phyloP scores from a whole-genome alignment of 1,140 invertebrate genomes.

The Lasioglossum baleicum region DNA sequence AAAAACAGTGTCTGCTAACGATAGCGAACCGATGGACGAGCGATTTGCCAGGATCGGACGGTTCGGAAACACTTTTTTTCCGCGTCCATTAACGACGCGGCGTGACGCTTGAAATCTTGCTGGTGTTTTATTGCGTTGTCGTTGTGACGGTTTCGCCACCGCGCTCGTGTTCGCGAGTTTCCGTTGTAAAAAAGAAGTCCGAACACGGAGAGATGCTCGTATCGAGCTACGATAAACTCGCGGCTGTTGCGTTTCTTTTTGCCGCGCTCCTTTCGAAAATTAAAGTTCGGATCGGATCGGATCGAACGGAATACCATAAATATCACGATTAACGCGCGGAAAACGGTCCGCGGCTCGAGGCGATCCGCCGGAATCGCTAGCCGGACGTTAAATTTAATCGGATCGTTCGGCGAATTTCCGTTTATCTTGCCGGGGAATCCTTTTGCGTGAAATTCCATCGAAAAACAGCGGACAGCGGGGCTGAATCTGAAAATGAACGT shows the following conservation, averaged over 20 bases:
- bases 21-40: no score
- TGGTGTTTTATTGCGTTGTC: not conserved
- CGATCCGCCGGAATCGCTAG: not conserved
- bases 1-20: no score
- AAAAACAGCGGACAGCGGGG: constrained; percentile 8
- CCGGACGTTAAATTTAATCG: not conserved
- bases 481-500: constrained; percentile 33
- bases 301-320: not conserved
- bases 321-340: not conserved
- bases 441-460: constrained; percentile 30
- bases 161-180: not conserved
- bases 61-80: constrained; percentile 2
- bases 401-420: constrained; percentile 35
- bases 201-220: no score
- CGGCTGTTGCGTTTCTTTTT: no score
- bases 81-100: constrained; percentile 8
- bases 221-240: no score
- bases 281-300: no score
- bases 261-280: no score
- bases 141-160: constrained; percentile 2
- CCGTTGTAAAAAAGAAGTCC: not conserved
- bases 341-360: not conserved
- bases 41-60: not conserved
- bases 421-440: constrained; percentile 4
- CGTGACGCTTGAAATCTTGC: not conserved